Evolutionary conservation across 2,113 vertebrate species (phyloP).

Genomic region (rat (Rattus norvegicus)): GRCr8 NC_086036.1:23188001-23188500

Average conservation of each 20-base stretch:
- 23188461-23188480: not conserved
- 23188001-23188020: slow-evolving; percentile 4
- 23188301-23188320: not conserved
- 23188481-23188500: not conserved
- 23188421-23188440: not conserved
- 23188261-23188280: not conserved
- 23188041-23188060: slow-evolving; percentile 5
- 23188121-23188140: not conserved
- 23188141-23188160: not conserved
- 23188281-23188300: not conserved
- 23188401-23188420: not conserved
- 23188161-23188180: not conserved
- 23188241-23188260: not conserved
- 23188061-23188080: slow-evolving; percentile 3
- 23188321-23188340: not conserved
- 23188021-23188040: not conserved
- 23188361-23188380: not conserved
- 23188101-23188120: slow-evolving; percentile 43
- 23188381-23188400: not conserved
- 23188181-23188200: not conserved
- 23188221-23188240: not conserved
- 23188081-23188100: not conserved
- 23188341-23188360: not conserved
- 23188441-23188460: not conserved
- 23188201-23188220: not conserved